Evolutionary conservation across 2,888 invertebrate genomes (phyloP), one percentile per base, ranked within the genome.

Genomic region (Polydrusus pterygomalis): DNA sequence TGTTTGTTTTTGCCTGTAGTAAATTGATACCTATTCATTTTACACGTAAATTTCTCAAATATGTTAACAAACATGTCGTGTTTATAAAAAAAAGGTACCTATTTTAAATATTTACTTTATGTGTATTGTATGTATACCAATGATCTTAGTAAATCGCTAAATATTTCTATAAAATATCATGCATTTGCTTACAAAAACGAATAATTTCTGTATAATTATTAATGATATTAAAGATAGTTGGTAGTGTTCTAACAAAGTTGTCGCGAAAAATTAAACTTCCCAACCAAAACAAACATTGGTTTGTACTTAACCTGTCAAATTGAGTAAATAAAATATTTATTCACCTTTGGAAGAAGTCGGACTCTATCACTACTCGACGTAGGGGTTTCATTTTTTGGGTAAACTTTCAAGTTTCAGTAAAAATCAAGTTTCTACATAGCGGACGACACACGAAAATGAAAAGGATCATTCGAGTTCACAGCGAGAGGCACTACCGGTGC

Each of bases 401-500:
- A 49, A 68, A 25, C 8, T 25, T 47, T 56, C n/a, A 30, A 65
- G 38, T 70, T 74, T 70, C 9, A 45, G n/a, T 34, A 17, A 49
- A 68, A 54, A 38, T 70, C 76, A 69, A 67, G 54, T 73, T 40
- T 60, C 43, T 73, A 72, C 74, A 75, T 78, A 69, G 58, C 74
- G 72, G 78, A 73, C 78, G 75, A 76, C 78, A 78, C 77, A 73
- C 64, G 67, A 68, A 62, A 68, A 54, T 18, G 70, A 5, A 63
- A 58, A 69, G 67, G 70, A 70, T 60, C 74, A 70, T 72, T 74
- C 74, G 76, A 72, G 72, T 74, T 67, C 78, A 77, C 76, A 64
- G 15, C 73, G 76, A 71, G 58, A 76, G 70, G 74, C 68, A 74
- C 77, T 73, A 45, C 63, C 75, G 67, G 73, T 76, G 76, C 75